Base-by-base conservation (phyloP, 1,140 invertebrate species). In the Dinothrombium tinctorium region DNA sequence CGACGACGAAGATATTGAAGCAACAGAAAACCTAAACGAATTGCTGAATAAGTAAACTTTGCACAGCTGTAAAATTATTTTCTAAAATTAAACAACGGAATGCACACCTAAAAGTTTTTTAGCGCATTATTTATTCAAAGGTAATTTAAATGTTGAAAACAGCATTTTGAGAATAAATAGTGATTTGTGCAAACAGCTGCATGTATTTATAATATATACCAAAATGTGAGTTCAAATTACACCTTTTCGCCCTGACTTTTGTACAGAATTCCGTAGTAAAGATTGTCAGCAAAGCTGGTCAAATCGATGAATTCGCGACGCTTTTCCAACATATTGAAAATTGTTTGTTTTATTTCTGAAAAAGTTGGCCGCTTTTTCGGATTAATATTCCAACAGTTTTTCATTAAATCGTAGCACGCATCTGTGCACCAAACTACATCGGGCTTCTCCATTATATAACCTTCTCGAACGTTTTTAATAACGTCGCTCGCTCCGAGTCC, bases 341-440 rank as follows among this genome's bases (percentile, higher is more conserved):
- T 64, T 43, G 73, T 61, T 6, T 67, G 64, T 33, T 74, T 69
- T 2, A 98, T 66, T 49, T 92, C 81, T 35, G 72, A 69, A 57
- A 98, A 98, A 35, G 74, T 81, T 0, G 90, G 90, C 43, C 92
- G 61, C 46, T 76, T 71, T n/a, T 66, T 64, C 0, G 83, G 73
- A 47, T 95, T 80, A 45, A 64, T 58, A 25, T 54, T 47, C 66
- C 66, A 68, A 50, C 66, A 67, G 53, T 87, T 76, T 33, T 76
- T 62, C 89, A 98, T 96, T 9, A 90, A 57, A 5, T 69, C 64
- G 53, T 87, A 96, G 57, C 89, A 86, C 19, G 89, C 84, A 43
- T 76, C 72, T 0, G 92, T 87, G 61, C 90, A 96, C 47, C 80
- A 83, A 49, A 90, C 82, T 0, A 90, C 90, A 49, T 81, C 72